Percentiles rank a stretch among this genome's conserved stretches.
Evolutionary conservation across 2,113 vertebrate genomes (phyloP).

Genomic region (Megaceryle maxima): DNA sequence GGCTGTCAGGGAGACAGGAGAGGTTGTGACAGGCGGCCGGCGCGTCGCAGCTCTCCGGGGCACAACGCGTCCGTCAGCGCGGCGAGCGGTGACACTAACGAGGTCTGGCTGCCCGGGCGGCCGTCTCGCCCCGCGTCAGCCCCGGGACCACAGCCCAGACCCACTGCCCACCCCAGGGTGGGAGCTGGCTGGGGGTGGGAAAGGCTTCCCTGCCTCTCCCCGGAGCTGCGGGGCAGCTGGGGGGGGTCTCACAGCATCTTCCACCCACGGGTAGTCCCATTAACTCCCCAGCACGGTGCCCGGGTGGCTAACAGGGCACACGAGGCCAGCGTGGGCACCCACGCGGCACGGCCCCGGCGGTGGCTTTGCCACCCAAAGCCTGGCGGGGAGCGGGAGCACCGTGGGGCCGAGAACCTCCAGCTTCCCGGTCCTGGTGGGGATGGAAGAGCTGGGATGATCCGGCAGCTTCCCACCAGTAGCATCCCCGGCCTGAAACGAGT

Average conservation of each 20-base stretch:
- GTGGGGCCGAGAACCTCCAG: neutral
- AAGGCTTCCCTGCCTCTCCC: neutral
- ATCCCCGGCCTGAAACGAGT: neutral
- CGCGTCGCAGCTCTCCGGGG: neutral
- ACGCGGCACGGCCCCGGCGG: rapidly evolving
- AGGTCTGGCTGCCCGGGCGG: neutral
- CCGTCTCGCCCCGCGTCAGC: neutral
- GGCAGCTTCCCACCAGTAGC: neutral
- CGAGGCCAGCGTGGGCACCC: too few relatives aligned
- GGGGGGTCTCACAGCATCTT: rapidly evolving
- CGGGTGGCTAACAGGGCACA: neutral
- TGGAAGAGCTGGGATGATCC: neutral
- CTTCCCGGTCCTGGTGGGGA: rapidly evolving
- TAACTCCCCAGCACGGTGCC: neutral
- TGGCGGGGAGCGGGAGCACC: neutral
- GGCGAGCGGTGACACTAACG: neutral
- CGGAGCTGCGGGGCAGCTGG: rapidly evolving
- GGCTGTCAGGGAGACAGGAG: neutral
- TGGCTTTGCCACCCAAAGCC: neutral
- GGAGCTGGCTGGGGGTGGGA: too few relatives aligned
- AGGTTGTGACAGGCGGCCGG: neutral
- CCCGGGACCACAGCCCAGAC: neutral
- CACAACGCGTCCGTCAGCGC: rapidly evolving
- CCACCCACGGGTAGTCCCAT: neutral
- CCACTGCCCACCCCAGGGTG: neutral